Base-by-base conservation (phyloP, 2,113 vertebrate genomes). In the Bucco capensis region DNA sequence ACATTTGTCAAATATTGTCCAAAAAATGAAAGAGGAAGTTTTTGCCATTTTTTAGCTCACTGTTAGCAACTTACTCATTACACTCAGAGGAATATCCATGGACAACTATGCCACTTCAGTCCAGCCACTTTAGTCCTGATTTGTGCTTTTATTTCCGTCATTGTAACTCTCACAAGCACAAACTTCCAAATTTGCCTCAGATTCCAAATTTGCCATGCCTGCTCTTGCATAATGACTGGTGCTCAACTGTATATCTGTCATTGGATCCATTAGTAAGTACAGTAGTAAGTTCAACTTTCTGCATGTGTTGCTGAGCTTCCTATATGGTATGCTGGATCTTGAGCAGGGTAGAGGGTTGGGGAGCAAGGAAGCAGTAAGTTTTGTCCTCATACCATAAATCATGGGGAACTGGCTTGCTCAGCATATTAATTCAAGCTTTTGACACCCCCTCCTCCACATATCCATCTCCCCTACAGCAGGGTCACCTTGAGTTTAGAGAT, bases 191-290 rank as follows among this genome's bases (percentile, higher is more conserved):
- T 92, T 88, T 93, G 93, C 90, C 35, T 92, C 88, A 96, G 92
- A 97, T 96, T 93, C 95, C 93, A 90, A 91, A 91, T 95, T 95
- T 90, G 92, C 88, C 85, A 92, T 96, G 93, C 92, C 82, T 93
- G 67, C 66, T 90, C 73, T 86, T 83, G 85, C 92, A 83, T 65
- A 88, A 84, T 77, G 78, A 78, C 83, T 96, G 61, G 86, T 0
- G 3, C 61, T 94, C 66, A 93, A 82, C 74, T 46, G 5, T 90
- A 82, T 93, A 95, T 93, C 91, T 96, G 91, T 96, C 92, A 94
- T 35, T 95, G 72, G 84, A 96, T 95, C 88, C 86, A 92, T 95
- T 92, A 96, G 86, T 92, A 95, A 92, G 78, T 87, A 91, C 91
- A 94, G 88, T 88, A 94, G 92, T 93, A 90, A 89, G 73, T 83